Percentiles rank a stretch among this genome's conserved stretches.
Evolutionary conservation across 2,888 invertebrate species (phyloP).

Genomic region (Cheilosia urbana): DNA sequence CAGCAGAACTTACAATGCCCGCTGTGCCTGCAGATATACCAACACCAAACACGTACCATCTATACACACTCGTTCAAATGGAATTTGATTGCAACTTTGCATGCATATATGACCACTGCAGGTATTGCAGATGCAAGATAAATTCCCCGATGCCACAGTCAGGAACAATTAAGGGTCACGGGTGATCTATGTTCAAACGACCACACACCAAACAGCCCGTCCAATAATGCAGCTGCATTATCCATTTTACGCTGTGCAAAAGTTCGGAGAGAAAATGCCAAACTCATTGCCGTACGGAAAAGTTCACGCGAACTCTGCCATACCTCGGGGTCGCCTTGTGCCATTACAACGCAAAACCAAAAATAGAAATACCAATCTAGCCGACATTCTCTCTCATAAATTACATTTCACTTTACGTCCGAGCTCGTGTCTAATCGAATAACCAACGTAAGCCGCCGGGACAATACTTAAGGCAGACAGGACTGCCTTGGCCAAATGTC

Average conservation of each 20-base stretch:
- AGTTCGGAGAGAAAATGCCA: slow-evolving; percentile 37
- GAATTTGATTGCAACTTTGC: slow-evolving; percentile 35
- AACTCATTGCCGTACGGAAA: slow-evolving; percentile 16
- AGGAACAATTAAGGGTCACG: slow-evolving; percentile 36
- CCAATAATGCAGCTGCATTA: slow-evolving; percentile 18
- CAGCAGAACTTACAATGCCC: not conserved
- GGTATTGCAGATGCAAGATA: slow-evolving; percentile 50
- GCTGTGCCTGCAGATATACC: not conserved
- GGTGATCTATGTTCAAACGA: slow-evolving; percentile 29
- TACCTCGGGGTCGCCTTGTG: not conserved
- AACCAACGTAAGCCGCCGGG: slow-evolving; percentile 59
- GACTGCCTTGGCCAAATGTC: slow-evolving; percentile 58
- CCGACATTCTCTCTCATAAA: slow-evolving; percentile 63
- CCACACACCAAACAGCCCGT: slow-evolving; percentile 3
- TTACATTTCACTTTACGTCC: slow-evolving; percentile 58
- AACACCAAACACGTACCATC: not conserved
- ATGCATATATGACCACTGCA: slow-evolving; percentile 38
- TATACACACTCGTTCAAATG: not conserved
- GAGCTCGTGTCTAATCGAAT: slow-evolving; percentile 66
- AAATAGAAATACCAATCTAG: slow-evolving; percentile 56
- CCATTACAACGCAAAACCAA: slow-evolving; percentile 12
- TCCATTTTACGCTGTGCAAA: slow-evolving; percentile 33
- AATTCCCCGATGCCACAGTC: slow-evolving; percentile 30
- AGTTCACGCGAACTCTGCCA: slow-evolving; percentile 34
- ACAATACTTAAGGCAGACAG: slow-evolving; percentile 63